A percentile compares a stretch with the other conserved stretches of the same genome.
Conservation (phyloP, 2,888 invertebrate species). For the Silvanus unidentatus region DNA sequence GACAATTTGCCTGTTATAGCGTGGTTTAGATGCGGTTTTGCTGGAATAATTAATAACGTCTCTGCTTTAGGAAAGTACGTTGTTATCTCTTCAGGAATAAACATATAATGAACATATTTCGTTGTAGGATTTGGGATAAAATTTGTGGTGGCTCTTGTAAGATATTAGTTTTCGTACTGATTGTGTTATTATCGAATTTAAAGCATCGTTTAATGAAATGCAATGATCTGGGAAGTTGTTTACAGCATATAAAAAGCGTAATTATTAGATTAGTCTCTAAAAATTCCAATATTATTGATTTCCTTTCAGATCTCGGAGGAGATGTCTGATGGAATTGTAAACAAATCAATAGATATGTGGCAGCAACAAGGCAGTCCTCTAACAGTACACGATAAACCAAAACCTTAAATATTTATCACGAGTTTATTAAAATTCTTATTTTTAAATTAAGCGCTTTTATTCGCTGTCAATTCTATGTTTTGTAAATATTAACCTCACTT, state of each 20-base stretch:
- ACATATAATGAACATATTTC: conserved; percentile 11
- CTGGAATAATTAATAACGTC: conserved; percentile 62
- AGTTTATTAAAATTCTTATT: too few species aligned
- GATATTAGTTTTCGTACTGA: conserved; percentile 72
- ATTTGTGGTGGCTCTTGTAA: conserved; percentile 78
- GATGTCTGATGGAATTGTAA: conserved; percentile 74
- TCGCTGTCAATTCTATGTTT: too few species aligned
- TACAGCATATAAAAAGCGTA: conserved; percentile 63
- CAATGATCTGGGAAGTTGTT: conserved; percentile 52
- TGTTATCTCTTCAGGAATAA: background rate
- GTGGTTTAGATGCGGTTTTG: conserved; percentile 82
- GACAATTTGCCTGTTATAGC: conserved; percentile 62
- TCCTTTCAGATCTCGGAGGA: conserved; percentile 67
- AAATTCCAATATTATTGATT: conserved; percentile 2
- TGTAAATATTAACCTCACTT: too few species aligned
- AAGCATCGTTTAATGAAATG: conserved; percentile 61
- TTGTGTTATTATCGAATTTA: conserved; percentile 66
- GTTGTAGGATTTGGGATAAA: conserved; percentile 78
- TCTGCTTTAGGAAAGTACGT: conserved; percentile 69
- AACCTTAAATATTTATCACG: conserved; percentile 29
- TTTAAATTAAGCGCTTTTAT: too few species aligned
- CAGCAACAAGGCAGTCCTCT: conserved; percentile 67
- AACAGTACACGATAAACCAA: conserved; percentile 42
- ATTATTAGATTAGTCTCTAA: conserved; percentile 22
- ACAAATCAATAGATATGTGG: conserved; percentile 81